These are phyloP conservation scores for Athene noctua DNA, from an alignment of 2,113 vertebrate species.

Conservation along the genomic window DNA sequence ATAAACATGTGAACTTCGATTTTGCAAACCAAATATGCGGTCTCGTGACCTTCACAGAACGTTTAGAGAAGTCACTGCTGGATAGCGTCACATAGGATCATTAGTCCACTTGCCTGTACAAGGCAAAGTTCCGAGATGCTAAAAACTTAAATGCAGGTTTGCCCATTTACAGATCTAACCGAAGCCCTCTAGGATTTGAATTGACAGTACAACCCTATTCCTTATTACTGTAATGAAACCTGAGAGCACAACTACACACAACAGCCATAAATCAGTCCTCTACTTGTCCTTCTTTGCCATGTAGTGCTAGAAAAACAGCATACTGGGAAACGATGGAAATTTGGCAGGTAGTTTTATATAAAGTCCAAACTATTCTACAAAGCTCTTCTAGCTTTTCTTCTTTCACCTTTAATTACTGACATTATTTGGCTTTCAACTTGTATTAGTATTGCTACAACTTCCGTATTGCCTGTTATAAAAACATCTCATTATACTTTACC, in stretches of 20 bases:
- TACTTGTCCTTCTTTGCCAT: neutral
- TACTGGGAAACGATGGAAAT: neutral
- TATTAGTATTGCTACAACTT: neutral
- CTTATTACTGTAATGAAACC: neutral
- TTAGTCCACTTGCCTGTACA: neutral
- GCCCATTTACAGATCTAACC: neutral
- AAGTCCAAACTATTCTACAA: neutral
- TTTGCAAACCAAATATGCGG: neutral
- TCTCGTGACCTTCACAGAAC: neutral
- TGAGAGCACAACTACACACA: neutral
- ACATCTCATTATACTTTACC: neutral
- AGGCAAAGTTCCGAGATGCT: neutral
- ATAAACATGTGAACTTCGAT: neutral
- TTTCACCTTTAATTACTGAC: neutral
- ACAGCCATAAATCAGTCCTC: neutral
- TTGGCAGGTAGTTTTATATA: neutral
- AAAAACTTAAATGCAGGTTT: neutral
- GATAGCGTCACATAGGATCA: neutral
- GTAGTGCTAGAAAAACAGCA: neutral
- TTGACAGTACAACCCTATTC: neutral
- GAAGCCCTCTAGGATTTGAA: neutral
- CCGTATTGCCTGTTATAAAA: neutral
- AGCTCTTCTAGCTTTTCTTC: neutral
- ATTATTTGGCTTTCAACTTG: neutral
- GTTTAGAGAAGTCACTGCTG: neutral